Base-by-base conservation (phyloP, 2,797 vertebrate genomes). In the Anguilla marmorata region DNA sequence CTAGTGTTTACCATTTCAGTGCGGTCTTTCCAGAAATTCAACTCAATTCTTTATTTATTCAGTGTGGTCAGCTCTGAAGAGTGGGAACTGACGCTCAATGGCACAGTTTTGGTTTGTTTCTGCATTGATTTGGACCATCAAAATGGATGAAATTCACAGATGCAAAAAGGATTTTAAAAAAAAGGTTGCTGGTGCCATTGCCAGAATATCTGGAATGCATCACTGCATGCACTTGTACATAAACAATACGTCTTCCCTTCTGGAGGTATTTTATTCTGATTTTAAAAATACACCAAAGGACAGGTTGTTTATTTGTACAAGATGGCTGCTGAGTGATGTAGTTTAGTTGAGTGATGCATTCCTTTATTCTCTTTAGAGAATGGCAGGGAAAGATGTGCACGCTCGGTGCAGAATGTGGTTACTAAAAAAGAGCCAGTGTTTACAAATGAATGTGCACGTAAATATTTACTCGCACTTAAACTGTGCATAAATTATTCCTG, bases 381-480 rank as follows among this genome's bases (percentile, higher is more conserved):
- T 50, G 41, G n/a, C 19, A 48, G 14, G 16, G 45, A 24, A 82
- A 82, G 4, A 48, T 48, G 45, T 50, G 45, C 8, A 82, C 21
- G 1, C 45, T 50, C 45, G 8, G 9, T 82, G 50, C 41, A 50
- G 79, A 48, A 50, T 48, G 79, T 50, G 79, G 45, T 82, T 48
- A 48, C 89, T 91, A 87, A 89, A 63, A 83, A 82, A 83, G 90
- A 91, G 92, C 93, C 91, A 72, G 30, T 91, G 87, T 86, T 88
- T 63, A 88, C 88, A 91, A 93, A 95, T 94, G 93, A 91, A 94
- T 91, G n/a, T 19, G 84, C 6, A 86, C 89, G 90, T 93, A 93
- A 93, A 93, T 93, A 92, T 93, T 92, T 92, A 92, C 41, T 72
- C 91, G 90, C 90, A 91, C 92, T 93, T 91, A 90, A 90, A 90